These are phyloP conservation scores for Phortica okadai DNA, from an alignment of 2,888 invertebrate genomes.

Conservation along the genomic window DNA sequence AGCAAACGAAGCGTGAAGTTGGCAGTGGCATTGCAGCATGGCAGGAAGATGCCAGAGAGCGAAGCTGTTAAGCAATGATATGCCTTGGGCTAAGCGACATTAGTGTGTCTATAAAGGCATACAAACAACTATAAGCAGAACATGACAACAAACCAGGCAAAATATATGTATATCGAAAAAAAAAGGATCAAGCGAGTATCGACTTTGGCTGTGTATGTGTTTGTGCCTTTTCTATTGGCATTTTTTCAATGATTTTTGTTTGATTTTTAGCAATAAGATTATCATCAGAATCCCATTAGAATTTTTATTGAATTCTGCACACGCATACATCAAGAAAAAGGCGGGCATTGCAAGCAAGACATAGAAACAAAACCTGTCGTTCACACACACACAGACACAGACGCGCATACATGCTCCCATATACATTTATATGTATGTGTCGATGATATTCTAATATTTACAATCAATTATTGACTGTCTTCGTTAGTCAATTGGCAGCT, in stretches of 20 bases:
- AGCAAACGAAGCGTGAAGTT: background rate
- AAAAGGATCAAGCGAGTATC: background rate
- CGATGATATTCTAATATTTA: background rate
- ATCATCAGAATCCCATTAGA: conserved; percentile 72
- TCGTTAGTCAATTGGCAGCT: background rate
- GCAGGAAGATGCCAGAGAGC: background rate
- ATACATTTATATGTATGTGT: background rate
- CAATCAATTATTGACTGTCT: background rate
- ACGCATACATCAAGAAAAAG: conserved; percentile 48
- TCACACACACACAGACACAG: conserved; percentile 8
- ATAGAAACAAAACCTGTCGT: background rate
- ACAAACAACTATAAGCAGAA: background rate
- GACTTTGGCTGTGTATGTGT: background rate
- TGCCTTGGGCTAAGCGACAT: background rate
- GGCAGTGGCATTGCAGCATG: background rate
- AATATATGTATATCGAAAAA: background rate
- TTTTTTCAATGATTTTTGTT: conserved; percentile 56
- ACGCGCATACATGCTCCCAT: background rate
- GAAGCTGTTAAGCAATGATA: background rate
- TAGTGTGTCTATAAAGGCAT: background rate
- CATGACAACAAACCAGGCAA: background rate
- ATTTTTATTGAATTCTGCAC: conserved; percentile 70
- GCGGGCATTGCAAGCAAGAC: background rate
- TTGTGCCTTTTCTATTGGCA: conserved; percentile 17
- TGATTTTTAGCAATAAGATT: conserved; percentile 68